Conservation (phyloP, 2,888 invertebrate genomes). For the Sesia apiformis region DNA sequence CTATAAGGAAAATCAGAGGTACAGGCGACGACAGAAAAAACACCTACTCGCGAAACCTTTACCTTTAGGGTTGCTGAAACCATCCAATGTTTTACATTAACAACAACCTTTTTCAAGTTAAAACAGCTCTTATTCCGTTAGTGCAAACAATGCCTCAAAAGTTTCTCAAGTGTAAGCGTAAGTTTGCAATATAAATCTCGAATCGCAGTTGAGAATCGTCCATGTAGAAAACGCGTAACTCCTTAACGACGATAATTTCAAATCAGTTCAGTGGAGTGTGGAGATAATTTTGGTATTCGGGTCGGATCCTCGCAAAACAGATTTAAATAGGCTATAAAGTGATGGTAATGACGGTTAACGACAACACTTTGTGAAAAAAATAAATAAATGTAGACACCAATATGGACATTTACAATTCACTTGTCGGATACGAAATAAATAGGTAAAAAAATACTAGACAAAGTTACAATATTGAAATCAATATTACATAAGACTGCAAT, state of each 20-base stretch:
- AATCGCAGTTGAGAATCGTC: constrained; percentile 45
- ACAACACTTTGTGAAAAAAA: neutral
- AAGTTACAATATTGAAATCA: no score
- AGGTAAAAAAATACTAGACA: no score
- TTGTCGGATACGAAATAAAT: no score
- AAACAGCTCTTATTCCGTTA: neutral
- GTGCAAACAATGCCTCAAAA: no score
- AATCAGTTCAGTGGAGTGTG: constrained; percentile 45
- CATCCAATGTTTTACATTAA: constrained; percentile 1
- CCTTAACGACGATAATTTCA: constrained; percentile 55
- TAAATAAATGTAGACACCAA: no score
- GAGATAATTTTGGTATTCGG: constrained; percentile 40
- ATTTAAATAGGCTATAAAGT: constrained; percentile 45
- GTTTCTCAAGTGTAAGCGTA: constrained; percentile 5
- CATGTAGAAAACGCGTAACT: constrained; percentile 51
- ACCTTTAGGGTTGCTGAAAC: constrained; percentile 32
- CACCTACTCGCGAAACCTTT: constrained; percentile 35
- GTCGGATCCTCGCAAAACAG: constrained; percentile 34
- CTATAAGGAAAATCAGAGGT: constrained; percentile 34
- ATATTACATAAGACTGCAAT: no score
- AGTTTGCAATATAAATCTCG: constrained; percentile 42
- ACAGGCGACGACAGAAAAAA: constrained; percentile 26
- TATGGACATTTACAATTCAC: no score
- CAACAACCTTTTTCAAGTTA: constrained; percentile 3
- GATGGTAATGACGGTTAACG: constrained; percentile 6